Evolutionary conservation across 2,797 vertebrate genomes (phyloP).

Genomic region (Sebastes variabilis): DNA sequence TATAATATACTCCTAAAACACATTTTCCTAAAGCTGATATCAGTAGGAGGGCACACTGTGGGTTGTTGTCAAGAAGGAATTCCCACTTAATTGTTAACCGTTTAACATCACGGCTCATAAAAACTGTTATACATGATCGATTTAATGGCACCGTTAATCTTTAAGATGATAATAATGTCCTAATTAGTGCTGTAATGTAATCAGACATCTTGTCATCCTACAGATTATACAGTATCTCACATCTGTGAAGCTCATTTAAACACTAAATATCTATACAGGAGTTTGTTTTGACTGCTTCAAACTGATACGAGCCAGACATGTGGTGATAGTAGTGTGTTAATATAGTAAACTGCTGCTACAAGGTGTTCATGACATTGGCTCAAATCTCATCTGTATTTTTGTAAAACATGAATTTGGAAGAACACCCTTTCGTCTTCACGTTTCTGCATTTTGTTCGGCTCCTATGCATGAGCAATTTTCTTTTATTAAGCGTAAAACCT

Average conservation of each 20-base stretch:
- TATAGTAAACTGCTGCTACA: not conserved
- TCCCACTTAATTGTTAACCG: not conserved
- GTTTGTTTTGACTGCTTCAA: conserved; percentile 8
- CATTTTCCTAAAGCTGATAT: not conserved
- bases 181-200: not conserved
- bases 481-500: conserved; percentile 28
- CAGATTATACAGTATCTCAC: not conserved
- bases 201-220: not conserved
- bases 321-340: not conserved
- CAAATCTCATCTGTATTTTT: not conserved
- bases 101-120: not conserved
- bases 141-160: conserved; percentile 16
- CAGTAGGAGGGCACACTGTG: not conserved
- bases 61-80: not conserved
- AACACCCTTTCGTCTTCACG: not conserved
- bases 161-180: not conserved
- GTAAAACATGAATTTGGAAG: not conserved
- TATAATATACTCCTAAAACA: not conserved
- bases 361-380: not conserved
- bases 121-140: not conserved
- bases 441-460: conserved; percentile 30
- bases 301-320: not conserved
- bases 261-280: not conserved
- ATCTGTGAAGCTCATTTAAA: not conserved
- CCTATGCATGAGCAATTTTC: conserved; percentile 15